Evolutionary conservation across 2,113 vertebrate species (phyloP).

Genomic region (Syrmaticus mikado): DNA sequence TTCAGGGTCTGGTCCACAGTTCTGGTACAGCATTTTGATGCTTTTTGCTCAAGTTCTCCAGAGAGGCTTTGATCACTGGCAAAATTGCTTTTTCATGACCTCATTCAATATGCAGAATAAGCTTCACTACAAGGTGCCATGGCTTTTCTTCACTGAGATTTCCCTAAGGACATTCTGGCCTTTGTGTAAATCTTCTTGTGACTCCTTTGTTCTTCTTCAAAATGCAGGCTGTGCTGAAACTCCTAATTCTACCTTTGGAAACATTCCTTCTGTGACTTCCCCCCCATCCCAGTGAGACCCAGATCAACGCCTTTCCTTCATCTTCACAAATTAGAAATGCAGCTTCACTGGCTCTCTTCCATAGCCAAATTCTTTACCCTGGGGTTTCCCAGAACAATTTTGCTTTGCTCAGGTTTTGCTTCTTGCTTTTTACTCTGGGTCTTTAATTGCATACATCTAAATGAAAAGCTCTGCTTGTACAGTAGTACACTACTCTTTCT

Average conservation of each 20-base stretch:
- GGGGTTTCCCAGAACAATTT: neutral
- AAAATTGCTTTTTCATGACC: slow-evolving; percentile 38
- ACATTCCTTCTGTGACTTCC: neutral
- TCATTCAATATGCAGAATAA: slow-evolving; percentile 56
- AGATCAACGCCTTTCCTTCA: neutral
- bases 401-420: neutral
- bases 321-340: neutral
- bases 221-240: neutral
- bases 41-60: neutral
- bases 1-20: neutral
- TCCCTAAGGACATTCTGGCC: neutral
- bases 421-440: neutral
- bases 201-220: slow-evolving; percentile 26
- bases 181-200: slow-evolving; percentile 31
- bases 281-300: neutral
- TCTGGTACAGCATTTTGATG: neutral
- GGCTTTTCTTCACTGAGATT: neutral
- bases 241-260: slow-evolving; percentile 9
- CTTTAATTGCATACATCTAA: neutral
- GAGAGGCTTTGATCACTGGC: slow-evolving; percentile 5
- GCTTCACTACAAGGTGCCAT: slow-evolving; percentile 8
- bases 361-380: neutral
- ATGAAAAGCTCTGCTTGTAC: neutral
- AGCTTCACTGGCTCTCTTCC: neutral
- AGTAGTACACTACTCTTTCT: neutral